Conservation (phyloP, 2,797 vertebrate genomes). For the Phataginus tricuspis region DNA sequence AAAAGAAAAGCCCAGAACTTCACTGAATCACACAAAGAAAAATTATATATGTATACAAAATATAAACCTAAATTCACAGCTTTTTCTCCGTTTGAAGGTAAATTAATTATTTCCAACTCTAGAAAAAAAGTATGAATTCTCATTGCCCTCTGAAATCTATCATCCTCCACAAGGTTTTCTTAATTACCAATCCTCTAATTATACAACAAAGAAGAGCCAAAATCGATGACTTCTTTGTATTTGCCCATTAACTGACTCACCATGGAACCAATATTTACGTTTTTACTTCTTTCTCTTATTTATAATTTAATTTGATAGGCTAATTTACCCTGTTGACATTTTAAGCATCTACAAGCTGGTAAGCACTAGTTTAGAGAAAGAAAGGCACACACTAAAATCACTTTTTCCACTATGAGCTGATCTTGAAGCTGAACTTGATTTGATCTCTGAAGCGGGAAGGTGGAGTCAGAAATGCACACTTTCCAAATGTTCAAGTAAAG, state of each 20-base stretch:
- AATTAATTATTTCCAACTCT: background rate
- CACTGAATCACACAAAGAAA: background rate
- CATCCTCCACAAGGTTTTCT: background rate
- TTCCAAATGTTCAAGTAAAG: background rate
- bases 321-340: background rate
- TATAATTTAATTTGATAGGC: slow-evolving; percentile 5
- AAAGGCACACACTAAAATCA: background rate
- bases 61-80: background rate
- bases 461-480: background rate
- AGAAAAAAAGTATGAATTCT: background rate
- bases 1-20: background rate
- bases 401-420: background rate
- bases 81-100: slow-evolving; percentile 10
- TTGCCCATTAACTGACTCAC: background rate
- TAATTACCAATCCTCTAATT: background rate
- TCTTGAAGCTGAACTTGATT: slow-evolving; percentile 3
- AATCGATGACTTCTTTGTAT: background rate
- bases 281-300: slow-evolving; percentile 24
- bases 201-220: background rate
- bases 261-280: background rate
- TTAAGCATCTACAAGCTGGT: background rate
- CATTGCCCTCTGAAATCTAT: background rate
- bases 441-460: background rate
- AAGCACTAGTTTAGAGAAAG: slow-evolving; percentile 13
- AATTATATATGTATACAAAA: background rate